Base-by-base conservation (phyloP, 2,888 invertebrate genomes). In the Eremobia ochroleuca region DNA sequence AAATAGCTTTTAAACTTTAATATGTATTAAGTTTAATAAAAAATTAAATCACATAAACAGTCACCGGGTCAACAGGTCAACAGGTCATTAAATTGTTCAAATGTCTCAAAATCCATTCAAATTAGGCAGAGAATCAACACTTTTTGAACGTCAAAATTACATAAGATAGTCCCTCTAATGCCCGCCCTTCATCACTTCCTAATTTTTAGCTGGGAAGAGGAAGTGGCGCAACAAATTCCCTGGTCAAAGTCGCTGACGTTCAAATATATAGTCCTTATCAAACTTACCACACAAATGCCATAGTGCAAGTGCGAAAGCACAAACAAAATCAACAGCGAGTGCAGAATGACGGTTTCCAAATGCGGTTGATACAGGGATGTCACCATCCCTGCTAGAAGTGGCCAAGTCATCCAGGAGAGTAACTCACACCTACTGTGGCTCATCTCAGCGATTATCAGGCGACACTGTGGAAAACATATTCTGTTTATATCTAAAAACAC, bases 371-470 rank as follows among this genome's bases (percentile, higher is more conserved):
- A 94, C 92, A 94, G 79, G 92, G 95, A 77, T 18, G 97, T 90
- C 9, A 95, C 91, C 0, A 98, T 97, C 0, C 97, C 97, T 0
- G 97, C 92, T 31, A 97, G 94, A 55, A 98, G 95, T 1, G 98
- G 98, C 93, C 98, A 97, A 92, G 98, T 96, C 89, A 99, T 97
- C 97, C 98, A 98, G 94, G 99, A 98, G 91, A 98, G 97, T 72
- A 98, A 96, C 92, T 99, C 99, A 93, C 99, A 99, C 72, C 98
- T 97, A 11, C 98, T 99, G 88, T 98, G 98, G 87, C 99, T 98
- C 99, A 99, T 99, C 97, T 99, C 99, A 0, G 99, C 98, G 37
- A 99, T 99, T 88, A 99, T 99, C 79, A 99, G 97, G 15, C 99
- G 99, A 94, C 99, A 99, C 99, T 99, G 96, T 28, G 96, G 81